Percentiles rank a stretch among this genome's conserved stretches.
These are phyloP conservation scores for Sarcoramphus papa DNA, from an alignment of 2,797 vertebrate species.

Conservation along the genomic window DNA sequence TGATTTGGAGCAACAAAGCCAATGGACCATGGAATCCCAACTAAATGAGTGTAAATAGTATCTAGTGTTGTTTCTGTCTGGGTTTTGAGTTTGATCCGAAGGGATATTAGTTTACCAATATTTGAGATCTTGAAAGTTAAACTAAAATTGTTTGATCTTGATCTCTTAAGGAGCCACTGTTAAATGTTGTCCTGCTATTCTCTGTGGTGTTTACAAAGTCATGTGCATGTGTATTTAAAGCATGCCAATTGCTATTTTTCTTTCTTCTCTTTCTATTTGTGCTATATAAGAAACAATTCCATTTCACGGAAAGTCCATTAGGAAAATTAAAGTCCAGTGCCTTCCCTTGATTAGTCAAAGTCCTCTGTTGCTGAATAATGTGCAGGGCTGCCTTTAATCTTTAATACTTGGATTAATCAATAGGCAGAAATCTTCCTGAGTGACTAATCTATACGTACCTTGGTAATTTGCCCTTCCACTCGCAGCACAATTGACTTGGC, in stretches of 20 bases:
- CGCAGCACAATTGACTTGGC: neutral
- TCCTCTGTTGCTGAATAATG: neutral
- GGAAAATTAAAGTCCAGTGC: neutral
- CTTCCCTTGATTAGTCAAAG: neutral
- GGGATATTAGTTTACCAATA: neutral
- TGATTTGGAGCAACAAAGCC: neutral
- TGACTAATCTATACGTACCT: neutral
- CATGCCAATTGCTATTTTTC: neutral
- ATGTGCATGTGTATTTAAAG: neutral
- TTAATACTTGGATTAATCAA: neutral
- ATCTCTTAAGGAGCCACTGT: neutral
- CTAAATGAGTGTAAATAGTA: neutral
- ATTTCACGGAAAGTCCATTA: neutral
- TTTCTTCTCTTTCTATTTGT: neutral
- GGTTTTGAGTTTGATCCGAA: neutral
- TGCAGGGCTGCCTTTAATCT: neutral
- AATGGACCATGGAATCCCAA: neutral
- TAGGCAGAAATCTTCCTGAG: neutral
- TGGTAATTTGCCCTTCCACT: neutral
- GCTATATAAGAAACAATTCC: neutral
- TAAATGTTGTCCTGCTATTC: accelerated
- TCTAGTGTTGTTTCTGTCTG: neutral
- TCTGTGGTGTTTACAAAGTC: neutral
- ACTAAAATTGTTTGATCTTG: neutral
- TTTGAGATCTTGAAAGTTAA: neutral